Base-by-base conservation (phyloP, 1,140 invertebrate species). In the Charaxes varanes region DNA sequence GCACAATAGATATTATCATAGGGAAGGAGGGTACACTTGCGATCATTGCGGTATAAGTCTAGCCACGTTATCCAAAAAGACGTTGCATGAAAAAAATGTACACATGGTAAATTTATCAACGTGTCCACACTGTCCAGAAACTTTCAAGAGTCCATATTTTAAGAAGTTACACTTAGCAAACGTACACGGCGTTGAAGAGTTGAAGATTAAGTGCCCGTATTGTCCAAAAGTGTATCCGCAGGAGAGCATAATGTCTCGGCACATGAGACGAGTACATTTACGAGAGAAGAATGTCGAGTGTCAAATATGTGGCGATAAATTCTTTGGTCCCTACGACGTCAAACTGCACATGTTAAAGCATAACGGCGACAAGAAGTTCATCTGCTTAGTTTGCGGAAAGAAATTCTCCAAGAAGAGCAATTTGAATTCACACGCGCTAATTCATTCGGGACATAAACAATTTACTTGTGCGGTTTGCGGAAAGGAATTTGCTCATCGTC, bases 321-420 rank as follows among this genome's bases (percentile, higher is more conserved):
- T 92, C 67, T 90, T 90, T 43, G 91, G 91, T 24, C 85, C 86
- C 1, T 90, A 89, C 27, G 90, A 91, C 48, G 79, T 92, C 1
- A 92, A 91, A 53, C 82, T 90, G 2, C 77, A 83, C 67, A 92
- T 93, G 85, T 63, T 90, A 21, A 89, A 87, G 14, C 90, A 92
- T 47, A 90, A 89, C n/a, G 90, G 89, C 0, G 90, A 89, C 45
- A 84, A 86, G 15, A 87, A 87, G 4, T 89, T 87, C 44, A 66
- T 85, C 0, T 89, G 88, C 50, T 61, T 77, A 2, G 70, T 87
- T 4, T 91, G 90, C 49, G 83, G 85, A 4, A 86, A 89, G 43
- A 77, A 86, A 11, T 91, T 90, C 38, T 85, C 86, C 0, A 77
- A 87, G 10, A 87, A 87, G 15, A 85, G 85, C 4, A 87, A 88